Percentiles rank a stretch among this genome's conserved stretches.
Conservation (phyloP, 1,140 invertebrate species). For the Bombus sibiricus region DNA sequence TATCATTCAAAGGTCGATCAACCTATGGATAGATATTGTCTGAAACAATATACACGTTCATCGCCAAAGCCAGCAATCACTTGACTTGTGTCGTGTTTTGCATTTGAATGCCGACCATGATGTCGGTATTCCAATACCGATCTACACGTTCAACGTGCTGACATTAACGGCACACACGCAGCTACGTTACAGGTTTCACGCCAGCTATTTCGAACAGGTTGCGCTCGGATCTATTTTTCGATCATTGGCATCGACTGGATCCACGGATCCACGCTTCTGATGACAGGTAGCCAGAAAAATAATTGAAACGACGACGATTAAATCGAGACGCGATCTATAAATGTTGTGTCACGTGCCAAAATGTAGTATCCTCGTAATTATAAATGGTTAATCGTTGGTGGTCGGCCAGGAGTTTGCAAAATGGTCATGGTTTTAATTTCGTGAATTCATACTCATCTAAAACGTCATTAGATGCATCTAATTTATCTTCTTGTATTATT, state of each 20-base stretch:
- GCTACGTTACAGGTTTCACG: constrained; percentile 56
- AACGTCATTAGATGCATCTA: background rate
- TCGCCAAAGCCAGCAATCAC: background rate
- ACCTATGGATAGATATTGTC: constrained; percentile 2
- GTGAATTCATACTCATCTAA: background rate
- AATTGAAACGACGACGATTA: constrained; percentile 64
- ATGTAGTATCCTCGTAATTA: constrained; percentile 49
- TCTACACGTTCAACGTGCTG: constrained; percentile 1
- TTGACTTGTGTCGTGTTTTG: background rate
- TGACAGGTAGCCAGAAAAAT: constrained; percentile 63
- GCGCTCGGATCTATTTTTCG: constrained; percentile 68
- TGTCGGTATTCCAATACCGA: background rate
- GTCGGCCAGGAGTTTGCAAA: constrained; percentile 49
- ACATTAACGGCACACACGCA: constrained; percentile 19
- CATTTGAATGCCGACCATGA: background rate
- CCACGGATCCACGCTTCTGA: constrained; percentile 57
- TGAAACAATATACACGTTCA: background rate
- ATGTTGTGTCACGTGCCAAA: constrained; percentile 48
- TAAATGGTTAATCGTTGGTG: constrained; percentile 60
- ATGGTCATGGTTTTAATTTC: background rate
- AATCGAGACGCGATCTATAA: constrained; percentile 57
- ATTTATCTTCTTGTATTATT: background rate
- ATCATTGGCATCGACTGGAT: constrained; percentile 66
- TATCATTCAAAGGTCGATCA: constrained; percentile 9
- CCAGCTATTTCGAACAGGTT: constrained; percentile 70